Base-by-base conservation (phyloP, 2,888 invertebrate genomes). In the Meta bourneti region DNA sequence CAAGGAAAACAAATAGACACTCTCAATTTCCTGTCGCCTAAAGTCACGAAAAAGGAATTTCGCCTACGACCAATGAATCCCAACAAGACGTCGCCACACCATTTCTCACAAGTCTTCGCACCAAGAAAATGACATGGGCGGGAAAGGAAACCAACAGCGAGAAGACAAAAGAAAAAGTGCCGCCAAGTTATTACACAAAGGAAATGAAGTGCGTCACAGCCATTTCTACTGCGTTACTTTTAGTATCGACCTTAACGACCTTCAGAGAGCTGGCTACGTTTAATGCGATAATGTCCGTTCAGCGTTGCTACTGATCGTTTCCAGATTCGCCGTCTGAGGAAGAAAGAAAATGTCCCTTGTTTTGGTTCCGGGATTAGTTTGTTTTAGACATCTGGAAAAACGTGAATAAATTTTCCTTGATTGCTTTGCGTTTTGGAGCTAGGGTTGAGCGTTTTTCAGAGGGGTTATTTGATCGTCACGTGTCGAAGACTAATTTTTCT, bases 261-360 rank as follows among this genome's bases (percentile, higher is more conserved):
- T 71, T 19, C 82, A 69, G 80, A 34, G 34, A 6, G 72, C 13
- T 54, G 70, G 82, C 7, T 71, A 51, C 71, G 70, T 69, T 82
- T 71, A 82, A 82, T 82, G 70, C 72, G 82, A 51, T 82, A 82
- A 82, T 82, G 82, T 49, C 48, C 78, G 52, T 20, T 52, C 52
- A 52, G 19, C 49, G 82, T 71, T 51, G 71, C 70, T 51, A 70
- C n/a, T 70, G 61, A 61, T 61, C 61, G 61, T 16, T 61, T 61
- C 61, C 61, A 61, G 61, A 61, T 61, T 61, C 61, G 16, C 61
- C 61, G 16, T 16, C 61, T 34, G 34, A 34, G 61, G 61, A 9
- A 61, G 16, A 61, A 61, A 61, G 61, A 13, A 11, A 34, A 34
- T 2, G 0, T 61, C 13, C 5, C 16, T 61, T 61, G 11, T 61